Evolutionary conservation across 1,140 invertebrate genomes (phyloP), one percentile per base, ranked within the genome.

Genomic region (Glomeris maerens): DNA sequence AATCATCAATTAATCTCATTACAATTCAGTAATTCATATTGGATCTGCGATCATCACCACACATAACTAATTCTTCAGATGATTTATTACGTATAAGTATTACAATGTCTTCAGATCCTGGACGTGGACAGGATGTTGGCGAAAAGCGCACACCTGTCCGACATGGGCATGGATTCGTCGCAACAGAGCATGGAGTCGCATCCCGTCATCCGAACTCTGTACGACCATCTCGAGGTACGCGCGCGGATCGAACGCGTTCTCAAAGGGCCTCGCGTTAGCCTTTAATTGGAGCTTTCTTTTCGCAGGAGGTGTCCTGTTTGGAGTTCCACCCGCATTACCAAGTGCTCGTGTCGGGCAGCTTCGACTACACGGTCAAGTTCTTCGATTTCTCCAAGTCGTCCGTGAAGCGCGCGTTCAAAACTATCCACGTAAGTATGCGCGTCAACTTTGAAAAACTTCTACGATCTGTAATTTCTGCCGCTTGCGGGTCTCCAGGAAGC

Each of bases 381-480:
- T 98, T 98, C 69, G 95, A 98, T 64, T 98, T 88, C 59, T 92
- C 90, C 21, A 98, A 98, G 71, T 87, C 93, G 0, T 94, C 92
- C 2, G 92, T 95, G 0, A 98, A 98, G 66, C 94, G 97, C 65
- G 93, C 94, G 0, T 93, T 87, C 67, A 89, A 91, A 62, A 92
- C 86, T 42, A 88, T 96, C 27, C 90, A 72, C 62, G 71, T 73
- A 51, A 57, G 58, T 52, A 5, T 51, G 13, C 14, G 10, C 45
- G 21, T 22, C 52, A 21, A 10, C 7, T 50, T 53, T 49, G 42
- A 54, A 53, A 54, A 55, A n/a, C n/a, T 14, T 17, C 2, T 42
- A n/a, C n/a, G n/a, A n/a, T n/a, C n/a, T n/a, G n/a, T n/a, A n/a
- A n/a, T 55, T 53, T 45, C 44, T 38, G 20, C 45, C n/a, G n/a